These are phyloP conservation scores for Aphelinus atriplicis DNA, from an alignment of 1,140 invertebrate genomes.

Conservation along the genomic window DNA sequence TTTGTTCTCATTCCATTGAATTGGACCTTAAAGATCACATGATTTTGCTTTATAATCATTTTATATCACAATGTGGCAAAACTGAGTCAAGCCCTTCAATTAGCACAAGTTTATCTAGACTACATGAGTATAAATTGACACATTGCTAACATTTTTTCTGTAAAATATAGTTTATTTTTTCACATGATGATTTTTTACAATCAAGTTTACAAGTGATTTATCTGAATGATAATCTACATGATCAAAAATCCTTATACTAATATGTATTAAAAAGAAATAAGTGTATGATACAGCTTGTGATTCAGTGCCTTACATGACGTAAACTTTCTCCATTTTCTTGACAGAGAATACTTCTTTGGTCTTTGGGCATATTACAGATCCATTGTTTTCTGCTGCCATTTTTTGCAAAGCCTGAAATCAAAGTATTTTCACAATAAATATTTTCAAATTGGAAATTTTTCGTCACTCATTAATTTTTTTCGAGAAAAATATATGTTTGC, in stretches of 20 bases:
- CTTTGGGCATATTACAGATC: conserved; percentile 89
- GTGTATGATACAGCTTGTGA: conserved; percentile 47
- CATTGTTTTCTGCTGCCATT: conserved; percentile 89
- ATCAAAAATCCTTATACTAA: conserved; percentile 32
- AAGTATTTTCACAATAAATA: too few relatives aligned
- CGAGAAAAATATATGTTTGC: too few relatives aligned
- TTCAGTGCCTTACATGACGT: conserved; percentile 84
- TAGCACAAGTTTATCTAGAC: too few relatives aligned
- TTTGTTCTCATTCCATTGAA: too few relatives aligned
- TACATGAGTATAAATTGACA: too few relatives aligned
- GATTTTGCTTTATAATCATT: too few relatives aligned
- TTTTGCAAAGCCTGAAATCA: conserved; percentile 78
- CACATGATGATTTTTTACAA: conserved; percentile 39
- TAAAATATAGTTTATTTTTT: conserved; percentile 42
- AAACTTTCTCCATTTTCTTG: conserved; percentile 94
- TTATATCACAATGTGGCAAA: too few relatives aligned
- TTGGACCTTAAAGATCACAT: too few relatives aligned
- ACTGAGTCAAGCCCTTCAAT: too few relatives aligned
- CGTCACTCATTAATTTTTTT: too few relatives aligned
- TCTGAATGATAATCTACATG: conserved; percentile 36
- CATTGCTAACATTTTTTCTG: conserved; percentile 7
- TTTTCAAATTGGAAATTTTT: too few relatives aligned
- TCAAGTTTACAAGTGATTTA: conserved; percentile 34
- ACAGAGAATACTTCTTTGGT: conserved; percentile 90
- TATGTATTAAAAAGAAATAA: conserved; percentile 27